These are phyloP conservation scores for Sebastolobus alascanus DNA, from an alignment of 2,797 vertebrate genomes.

Conservation along the genomic window DNA sequence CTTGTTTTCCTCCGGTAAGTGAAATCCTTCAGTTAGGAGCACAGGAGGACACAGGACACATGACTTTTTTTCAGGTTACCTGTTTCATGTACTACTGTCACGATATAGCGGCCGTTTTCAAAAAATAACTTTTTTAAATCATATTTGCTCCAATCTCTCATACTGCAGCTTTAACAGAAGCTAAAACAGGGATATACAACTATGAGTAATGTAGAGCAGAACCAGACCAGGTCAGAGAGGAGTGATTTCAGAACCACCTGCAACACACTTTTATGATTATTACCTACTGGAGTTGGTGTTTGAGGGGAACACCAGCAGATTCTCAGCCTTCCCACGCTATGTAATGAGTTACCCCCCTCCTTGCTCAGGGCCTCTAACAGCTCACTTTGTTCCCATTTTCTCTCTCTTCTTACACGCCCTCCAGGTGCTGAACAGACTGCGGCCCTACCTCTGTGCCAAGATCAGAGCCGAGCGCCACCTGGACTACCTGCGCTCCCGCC, in stretches of 20 bases:
- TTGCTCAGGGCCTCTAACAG: not conserved
- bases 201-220: not conserved
- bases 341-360: not conserved
- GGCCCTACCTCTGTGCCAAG: constrained; percentile 94
- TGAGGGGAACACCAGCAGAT: not conserved
- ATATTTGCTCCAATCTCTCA: no score
- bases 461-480: constrained; percentile 95
- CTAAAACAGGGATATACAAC: not conserved
- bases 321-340: not conserved
- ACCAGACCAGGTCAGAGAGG: not conserved
- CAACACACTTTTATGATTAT: not conserved
- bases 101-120: no score
- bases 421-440: constrained; percentile 92
- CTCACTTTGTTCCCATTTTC: not conserved
- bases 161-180: not conserved
- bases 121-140: no score
- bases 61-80: no score
- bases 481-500: constrained; percentile 93
- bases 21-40: no score
- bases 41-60: no score
- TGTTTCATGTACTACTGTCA: no score
- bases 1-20: no score
- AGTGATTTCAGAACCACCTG: not conserved
- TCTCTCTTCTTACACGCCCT: not conserved
- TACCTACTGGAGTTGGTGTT: not conserved